These are phyloP conservation scores for Scaeva pyrastri DNA, from an alignment of 2,888 invertebrate genomes.

Conservation along the genomic window DNA sequence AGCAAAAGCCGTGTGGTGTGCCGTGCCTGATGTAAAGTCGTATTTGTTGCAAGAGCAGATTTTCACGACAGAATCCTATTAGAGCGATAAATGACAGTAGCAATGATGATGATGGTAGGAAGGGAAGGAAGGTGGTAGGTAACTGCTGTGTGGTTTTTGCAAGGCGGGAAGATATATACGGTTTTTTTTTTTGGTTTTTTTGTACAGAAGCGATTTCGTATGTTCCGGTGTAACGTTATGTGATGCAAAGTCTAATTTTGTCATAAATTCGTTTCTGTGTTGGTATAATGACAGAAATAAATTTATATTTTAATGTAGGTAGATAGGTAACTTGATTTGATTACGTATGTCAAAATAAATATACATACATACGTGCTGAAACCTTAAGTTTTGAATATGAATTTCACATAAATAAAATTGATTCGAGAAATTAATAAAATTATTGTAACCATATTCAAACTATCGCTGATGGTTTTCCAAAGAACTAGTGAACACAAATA, in stretches of 20 bases:
- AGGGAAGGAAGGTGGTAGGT: not conserved
- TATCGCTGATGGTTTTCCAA: too few species aligned
- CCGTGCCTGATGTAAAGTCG: constrained; percentile 22
- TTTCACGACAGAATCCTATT: constrained; percentile 63
- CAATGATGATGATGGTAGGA: not conserved
- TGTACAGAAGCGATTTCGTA: not conserved
- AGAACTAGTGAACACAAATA: too few species aligned
- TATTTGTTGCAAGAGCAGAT: constrained; percentile 58
- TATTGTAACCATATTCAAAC: too few species aligned
- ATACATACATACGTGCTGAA: too few species aligned
- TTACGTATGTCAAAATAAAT: too few species aligned
- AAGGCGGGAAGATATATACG: not conserved
- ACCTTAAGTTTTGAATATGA: too few species aligned
- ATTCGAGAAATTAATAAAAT: too few species aligned
- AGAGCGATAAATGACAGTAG: constrained; percentile 64
- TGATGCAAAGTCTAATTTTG: constrained; percentile 22
- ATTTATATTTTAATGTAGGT: not conserved
- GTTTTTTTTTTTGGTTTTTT: not conserved
- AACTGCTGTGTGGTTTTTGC: constrained; percentile 12
- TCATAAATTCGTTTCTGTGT: constrained; percentile 3
- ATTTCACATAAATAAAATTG: too few species aligned
- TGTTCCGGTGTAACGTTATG: constrained; percentile 3
- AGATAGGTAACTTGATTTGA: too few species aligned
- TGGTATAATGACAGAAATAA: not conserved
- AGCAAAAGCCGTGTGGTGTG: constrained; percentile 43